phyloP scores from a whole-genome alignment of 2,113 vertebrate genomes.

The Festucalex cinctus region DNA sequence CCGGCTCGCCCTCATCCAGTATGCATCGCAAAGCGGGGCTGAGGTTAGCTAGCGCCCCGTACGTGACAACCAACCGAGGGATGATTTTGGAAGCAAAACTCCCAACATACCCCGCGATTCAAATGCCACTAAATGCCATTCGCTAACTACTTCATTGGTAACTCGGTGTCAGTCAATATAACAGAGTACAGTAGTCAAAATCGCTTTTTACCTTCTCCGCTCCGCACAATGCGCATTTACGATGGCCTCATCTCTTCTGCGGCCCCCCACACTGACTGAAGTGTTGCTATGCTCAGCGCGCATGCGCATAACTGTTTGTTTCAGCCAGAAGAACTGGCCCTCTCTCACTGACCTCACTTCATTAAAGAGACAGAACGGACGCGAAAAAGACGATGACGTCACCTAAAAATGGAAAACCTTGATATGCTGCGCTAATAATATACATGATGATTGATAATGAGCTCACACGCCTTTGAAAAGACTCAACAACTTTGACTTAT shows the following conservation, averaged over 20 bases:
- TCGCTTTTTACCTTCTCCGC: slow-evolving; percentile 40
- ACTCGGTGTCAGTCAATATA: not conserved
- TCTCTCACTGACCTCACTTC: too few species aligned
- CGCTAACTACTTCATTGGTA: too few species aligned
- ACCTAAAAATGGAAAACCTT: too few species aligned
- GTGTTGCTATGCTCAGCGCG: slow-evolving; percentile 31
- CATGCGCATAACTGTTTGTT: slow-evolving; percentile 43
- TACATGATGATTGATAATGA: too few species aligned
- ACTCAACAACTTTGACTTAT: too few species aligned
- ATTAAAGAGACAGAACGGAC: slow-evolving; percentile 30
- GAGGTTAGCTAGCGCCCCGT: slow-evolving; percentile 3
- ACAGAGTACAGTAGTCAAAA: not conserved
- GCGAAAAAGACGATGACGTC: not conserved
- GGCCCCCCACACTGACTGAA: not conserved
- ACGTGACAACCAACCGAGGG: slow-evolving; percentile 24
- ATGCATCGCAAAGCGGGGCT: not conserved
- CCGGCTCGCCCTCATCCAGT: not conserved
- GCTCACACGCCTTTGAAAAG: too few species aligned
- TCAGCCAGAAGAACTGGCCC: not conserved
- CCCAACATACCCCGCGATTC: too few species aligned
- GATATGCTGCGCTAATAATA: too few species aligned
- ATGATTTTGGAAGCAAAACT: not conserved
- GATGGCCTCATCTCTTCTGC: slow-evolving; percentile 2
- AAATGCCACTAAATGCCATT: not conserved
- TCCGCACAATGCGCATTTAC: slow-evolving; percentile 29